Evolutionary conservation across 2,113 vertebrate genomes (phyloP), one percentile per base, ranked within the genome.

Genomic region (Coturnix japonica): DNA sequence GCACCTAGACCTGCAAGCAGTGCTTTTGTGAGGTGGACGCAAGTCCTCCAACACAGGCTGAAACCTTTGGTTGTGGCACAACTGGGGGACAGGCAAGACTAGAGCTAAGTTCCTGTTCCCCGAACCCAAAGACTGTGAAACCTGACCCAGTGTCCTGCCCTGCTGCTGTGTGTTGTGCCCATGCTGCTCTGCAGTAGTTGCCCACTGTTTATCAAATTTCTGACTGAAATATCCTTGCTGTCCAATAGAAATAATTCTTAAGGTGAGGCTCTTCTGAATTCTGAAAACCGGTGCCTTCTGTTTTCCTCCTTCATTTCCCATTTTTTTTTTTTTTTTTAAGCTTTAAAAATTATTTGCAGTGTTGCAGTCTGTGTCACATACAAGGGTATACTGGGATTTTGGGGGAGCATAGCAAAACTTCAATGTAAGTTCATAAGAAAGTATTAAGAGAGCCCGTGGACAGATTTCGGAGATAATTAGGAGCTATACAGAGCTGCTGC

Each of bases 381-480:
- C 15, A 66, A 66, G 51, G 25, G 46, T 72, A 19, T 51, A 18
- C 31, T 87, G 90, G 83, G 71, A 73, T 88, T 94, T 84, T 76
- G 53, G 44, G 37, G 70, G 33, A 84, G 33, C 51, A 47, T 86
- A 66, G 70, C 1, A 9, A 23, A 89, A 87, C 70, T 86, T 94
- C 46, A 79, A 6, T 89, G 33, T 57, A 25, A 73, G 59, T 49
- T 92, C 47, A 15, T 44, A 93, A 81, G 60, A 65, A 91, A 53
- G 65, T 86, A 70, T 91, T 87, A 41, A 83, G 85, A 75, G 66
- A 91, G 57, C 81, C 53, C 83, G 47, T 94, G 65, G 89, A 83
- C 85, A 92, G 89, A 85, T 94, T 65, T 5, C 85, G 89, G 79
- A 96, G 69, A 81, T 95, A 94, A 95, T 96, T 95, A 96, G 87